These are phyloP conservation scores for Poliocrania exsul DNA, from an alignment of 2,797 vertebrate species.

Conservation along the genomic window DNA sequence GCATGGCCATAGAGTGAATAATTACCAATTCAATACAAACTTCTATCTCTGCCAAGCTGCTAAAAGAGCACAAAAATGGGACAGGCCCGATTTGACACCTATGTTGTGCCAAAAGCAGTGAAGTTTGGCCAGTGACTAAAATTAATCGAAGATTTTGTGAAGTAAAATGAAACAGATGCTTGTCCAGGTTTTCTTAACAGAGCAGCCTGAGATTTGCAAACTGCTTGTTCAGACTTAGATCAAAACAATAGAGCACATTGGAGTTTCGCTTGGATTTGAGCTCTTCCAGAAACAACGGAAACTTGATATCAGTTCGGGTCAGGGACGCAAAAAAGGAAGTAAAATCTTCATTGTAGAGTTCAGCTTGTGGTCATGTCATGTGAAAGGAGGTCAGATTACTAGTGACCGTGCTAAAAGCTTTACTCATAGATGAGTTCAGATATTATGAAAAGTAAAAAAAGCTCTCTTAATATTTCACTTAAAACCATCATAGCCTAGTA, in stretches of 20 bases:
- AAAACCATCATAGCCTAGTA: neutral
- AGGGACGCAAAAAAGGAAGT: conserved; percentile 42
- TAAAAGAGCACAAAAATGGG: neutral
- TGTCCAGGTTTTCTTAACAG: conserved; percentile 46
- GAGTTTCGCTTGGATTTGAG: conserved; percentile 51
- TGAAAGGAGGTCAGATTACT: conserved; percentile 16
- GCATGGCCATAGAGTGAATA: neutral
- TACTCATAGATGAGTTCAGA: neutral
- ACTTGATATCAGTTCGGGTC: conserved; percentile 61
- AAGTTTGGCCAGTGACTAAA: neutral
- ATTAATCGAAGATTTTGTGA: conserved; percentile 9
- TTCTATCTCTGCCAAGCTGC: neutral
- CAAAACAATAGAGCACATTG: conserved; percentile 58
- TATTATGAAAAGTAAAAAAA: neutral
- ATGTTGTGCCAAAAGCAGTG: neutral
- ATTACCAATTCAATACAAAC: neutral
- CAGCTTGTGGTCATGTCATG: conserved; percentile 60
- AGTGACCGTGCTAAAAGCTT: neutral
- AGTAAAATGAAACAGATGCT: conserved; percentile 12
- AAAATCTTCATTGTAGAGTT: conserved; percentile 50
- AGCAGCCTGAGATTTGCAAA: conserved; percentile 25
- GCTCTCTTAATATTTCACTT: neutral
- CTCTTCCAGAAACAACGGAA: conserved; percentile 72
- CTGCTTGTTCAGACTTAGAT: conserved; percentile 37
- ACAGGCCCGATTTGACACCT: neutral